A percentile compares a stretch with the other conserved stretches of the same genome.
Evolutionary conservation across 1,140 invertebrate genomes (phyloP).

Genomic region (Megathymus violae): DNA sequence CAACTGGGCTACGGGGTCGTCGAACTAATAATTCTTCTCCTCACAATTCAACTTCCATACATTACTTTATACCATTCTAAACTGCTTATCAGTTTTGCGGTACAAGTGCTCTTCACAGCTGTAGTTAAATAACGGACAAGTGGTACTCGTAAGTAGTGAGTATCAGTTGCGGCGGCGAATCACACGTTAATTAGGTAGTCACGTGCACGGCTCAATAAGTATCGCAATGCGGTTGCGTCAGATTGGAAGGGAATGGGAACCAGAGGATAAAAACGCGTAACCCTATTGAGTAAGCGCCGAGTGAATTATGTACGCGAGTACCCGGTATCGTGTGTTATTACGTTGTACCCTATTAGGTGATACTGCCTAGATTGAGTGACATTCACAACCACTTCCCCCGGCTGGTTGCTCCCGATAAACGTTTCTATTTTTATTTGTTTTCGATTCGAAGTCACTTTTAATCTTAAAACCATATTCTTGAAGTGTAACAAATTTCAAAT

Average conservation of each 20-base stretch:
- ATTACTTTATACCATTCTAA: no score
- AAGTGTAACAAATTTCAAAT: no score
- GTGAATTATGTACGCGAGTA: conserved; percentile 15
- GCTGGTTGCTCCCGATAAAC: no score
- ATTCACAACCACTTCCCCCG: no score
- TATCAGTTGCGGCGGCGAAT: conserved; percentile 1
- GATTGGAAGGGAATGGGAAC: conserved; percentile 31
- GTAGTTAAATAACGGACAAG: neutral
- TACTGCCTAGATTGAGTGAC: no score
- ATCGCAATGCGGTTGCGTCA: conserved; percentile 26
- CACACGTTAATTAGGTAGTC: conserved; percentile 22
- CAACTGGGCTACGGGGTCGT: no score
- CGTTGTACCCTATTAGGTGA: neutral
- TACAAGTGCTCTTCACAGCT: neutral
- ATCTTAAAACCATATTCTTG: no score
- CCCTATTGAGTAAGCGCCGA: conserved; percentile 24
- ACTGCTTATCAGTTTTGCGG: neutral
- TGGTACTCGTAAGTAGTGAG: no score
- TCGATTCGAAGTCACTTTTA: no score
- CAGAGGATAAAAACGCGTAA: conserved; percentile 26
- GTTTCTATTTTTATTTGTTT: no score
- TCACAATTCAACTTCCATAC: no score
- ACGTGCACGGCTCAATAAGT: conserved; percentile 25
- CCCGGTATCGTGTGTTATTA: neutral
- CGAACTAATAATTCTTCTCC: no score